Evolutionary conservation across 53 echinoderm and acorn worm genomes (phyloP).

Genomic region (Apostichopus leukothele): DNA sequence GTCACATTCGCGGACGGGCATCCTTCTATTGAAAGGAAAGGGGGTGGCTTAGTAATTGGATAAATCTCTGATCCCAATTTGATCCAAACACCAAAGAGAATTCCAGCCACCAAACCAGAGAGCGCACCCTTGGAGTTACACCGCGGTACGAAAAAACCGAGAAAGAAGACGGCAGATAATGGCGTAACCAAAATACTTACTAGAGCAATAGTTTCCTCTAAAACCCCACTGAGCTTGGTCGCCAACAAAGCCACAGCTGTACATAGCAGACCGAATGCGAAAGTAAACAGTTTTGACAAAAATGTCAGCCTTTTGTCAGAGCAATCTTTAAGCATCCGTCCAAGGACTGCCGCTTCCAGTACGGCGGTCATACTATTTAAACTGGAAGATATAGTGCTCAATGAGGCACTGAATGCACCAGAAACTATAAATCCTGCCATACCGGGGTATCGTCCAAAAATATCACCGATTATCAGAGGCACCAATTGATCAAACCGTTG

Average conservation of each 20-base stretch:
- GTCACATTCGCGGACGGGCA: neutral
- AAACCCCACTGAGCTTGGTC: slow-evolving; percentile 34
- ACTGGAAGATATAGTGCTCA: slow-evolving; percentile 16
- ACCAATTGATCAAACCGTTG: slow-evolving; percentile 35
- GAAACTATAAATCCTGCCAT: slow-evolving; percentile 30
- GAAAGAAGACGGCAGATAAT: slow-evolving; percentile 22
- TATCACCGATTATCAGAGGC: slow-evolving; percentile 6
- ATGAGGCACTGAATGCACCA: slow-evolving; percentile 14
- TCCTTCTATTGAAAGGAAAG: neutral
- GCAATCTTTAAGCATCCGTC: neutral
- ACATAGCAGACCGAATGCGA: neutral
- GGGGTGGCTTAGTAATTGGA: neutral
- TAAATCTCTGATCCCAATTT: slow-evolving; percentile 32
- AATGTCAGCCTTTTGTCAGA: slow-evolving; percentile 16
- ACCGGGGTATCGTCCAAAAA: slow-evolving; percentile 32
- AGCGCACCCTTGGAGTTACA: slow-evolving; percentile 35
- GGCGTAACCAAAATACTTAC: slow-evolving; percentile 4
- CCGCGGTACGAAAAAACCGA: slow-evolving; percentile 26
- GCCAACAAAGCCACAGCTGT: slow-evolving; percentile 14
- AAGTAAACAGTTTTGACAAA: neutral
- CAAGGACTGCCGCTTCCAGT: slow-evolving; percentile 1
- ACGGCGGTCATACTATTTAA: slow-evolving; percentile 27
- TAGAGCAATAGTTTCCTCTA: slow-evolving; percentile 22
- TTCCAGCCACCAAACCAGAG: neutral
- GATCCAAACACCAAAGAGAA: slow-evolving; percentile 20